These are phyloP conservation scores for Eidolon dupreanum DNA, from an alignment of 2,797 vertebrate species.

Conservation along the genomic window DNA sequence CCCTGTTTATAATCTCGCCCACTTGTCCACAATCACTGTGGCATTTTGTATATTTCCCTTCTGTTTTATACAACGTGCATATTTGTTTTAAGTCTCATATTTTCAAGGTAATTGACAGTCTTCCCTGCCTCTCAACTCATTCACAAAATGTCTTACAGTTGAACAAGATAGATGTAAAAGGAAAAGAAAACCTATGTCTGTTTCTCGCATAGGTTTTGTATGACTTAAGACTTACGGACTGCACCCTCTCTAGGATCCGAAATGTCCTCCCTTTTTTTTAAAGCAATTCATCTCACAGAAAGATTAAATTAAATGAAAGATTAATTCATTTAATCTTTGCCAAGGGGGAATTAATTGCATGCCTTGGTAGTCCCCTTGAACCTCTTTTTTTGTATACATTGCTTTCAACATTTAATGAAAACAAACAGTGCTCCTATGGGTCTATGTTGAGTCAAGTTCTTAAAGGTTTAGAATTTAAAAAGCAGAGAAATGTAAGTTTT, in stretches of 20 bases:
- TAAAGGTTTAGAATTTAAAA: slow-evolving; percentile 39
- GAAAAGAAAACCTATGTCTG: slow-evolving; percentile 40
- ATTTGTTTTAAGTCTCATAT: slow-evolving; percentile 27
- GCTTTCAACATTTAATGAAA: slow-evolving; percentile 4
- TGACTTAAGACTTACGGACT: neutral
- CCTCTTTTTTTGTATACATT: neutral
- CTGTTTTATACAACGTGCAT: neutral
- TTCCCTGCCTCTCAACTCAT: neutral
- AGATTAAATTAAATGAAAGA: too few species aligned
- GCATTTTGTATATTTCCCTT: neutral
- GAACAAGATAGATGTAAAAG: neutral
- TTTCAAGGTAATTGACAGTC: neutral
- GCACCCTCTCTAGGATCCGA: neutral
- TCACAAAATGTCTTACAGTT: neutral
- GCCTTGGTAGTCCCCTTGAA: neutral
- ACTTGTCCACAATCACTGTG: neutral
- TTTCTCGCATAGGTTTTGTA: neutral
- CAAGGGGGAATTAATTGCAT: neutral
- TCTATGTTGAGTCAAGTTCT: neutral
- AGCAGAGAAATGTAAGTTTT: slow-evolving; percentile 13
- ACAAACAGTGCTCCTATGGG: neutral
- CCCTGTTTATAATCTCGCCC: neutral
- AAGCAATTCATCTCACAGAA: neutral
- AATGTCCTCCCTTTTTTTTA: neutral
- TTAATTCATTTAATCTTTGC: neutral